phyloP scores from a whole-genome alignment of 1,140 invertebrate genomes.

The Solenopsis fugax region DNA sequence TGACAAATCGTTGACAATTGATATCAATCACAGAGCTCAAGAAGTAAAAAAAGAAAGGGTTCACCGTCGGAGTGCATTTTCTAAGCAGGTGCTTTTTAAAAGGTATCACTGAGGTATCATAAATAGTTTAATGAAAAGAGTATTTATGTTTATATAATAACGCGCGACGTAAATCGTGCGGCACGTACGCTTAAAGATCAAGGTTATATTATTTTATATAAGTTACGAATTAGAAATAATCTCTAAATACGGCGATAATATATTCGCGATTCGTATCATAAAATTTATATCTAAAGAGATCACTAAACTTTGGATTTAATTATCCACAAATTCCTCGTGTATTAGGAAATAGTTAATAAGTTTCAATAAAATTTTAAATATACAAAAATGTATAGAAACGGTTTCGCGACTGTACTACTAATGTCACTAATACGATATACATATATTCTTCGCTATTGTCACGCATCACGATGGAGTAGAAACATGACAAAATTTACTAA shows the following conservation, averaged over 20 bases:
- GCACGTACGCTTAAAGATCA: slow-evolving; percentile 23
- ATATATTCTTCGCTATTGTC: neutral
- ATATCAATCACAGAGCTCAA: slow-evolving; percentile 77
- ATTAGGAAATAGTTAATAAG: slow-evolving; percentile 26
- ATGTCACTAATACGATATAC: slow-evolving; percentile 15
- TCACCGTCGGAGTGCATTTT: slow-evolving; percentile 64
- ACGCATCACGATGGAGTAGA: slow-evolving; percentile 12
- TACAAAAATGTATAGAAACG: slow-evolving; percentile 28
- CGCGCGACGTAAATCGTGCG: slow-evolving; percentile 30
- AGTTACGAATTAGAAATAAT: slow-evolving; percentile 28
- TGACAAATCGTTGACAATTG: slow-evolving; percentile 81
- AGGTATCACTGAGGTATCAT: slow-evolving; percentile 55
- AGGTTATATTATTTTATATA: slow-evolving; percentile 39
- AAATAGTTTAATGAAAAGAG: slow-evolving; percentile 33
- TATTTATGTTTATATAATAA: slow-evolving; percentile 38
- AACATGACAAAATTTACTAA: slow-evolving; percentile 36
- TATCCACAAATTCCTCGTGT: slow-evolving; percentile 44
- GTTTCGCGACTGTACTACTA: slow-evolving; percentile 6
- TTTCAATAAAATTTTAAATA: slow-evolving; percentile 36
- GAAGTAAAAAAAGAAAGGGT: slow-evolving; percentile 43
- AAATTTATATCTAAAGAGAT: slow-evolving; percentile 34
- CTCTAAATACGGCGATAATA: slow-evolving; percentile 2
- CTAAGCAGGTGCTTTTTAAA: slow-evolving; percentile 62
- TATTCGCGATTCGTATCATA: slow-evolving; percentile 34
- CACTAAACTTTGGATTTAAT: slow-evolving; percentile 28